These are phyloP conservation scores for Callyntrura guangdongensis DNA, from an alignment of 2,888 invertebrate species.

Conservation along the genomic window DNA sequence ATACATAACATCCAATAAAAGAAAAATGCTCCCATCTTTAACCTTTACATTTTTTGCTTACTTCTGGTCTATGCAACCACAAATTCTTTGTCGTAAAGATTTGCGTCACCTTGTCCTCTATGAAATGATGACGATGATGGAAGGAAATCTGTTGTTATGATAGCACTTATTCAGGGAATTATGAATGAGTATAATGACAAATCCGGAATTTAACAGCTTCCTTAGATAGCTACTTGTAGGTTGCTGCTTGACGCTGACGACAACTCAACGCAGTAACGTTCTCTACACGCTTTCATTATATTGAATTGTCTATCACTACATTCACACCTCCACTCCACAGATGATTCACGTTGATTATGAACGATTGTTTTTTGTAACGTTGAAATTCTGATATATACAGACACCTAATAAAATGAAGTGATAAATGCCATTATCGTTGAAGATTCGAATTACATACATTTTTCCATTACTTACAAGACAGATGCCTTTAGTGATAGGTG, in stretches of 20 bases:
- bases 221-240: background rate
- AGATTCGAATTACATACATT: too few relatives aligned
- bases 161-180: slow-evolving; percentile 40
- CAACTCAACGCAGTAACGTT: background rate
- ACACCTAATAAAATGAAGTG: background rate
- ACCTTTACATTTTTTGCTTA: slow-evolving; percentile 68
- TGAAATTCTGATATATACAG: background rate
- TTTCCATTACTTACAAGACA: background rate
- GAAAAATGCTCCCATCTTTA: slow-evolving; percentile 63
- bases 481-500: background rate
- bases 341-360: slow-evolving; percentile 22
- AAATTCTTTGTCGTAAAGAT: slow-evolving; percentile 65
- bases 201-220: slow-evolving; percentile 73
- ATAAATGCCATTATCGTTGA: background rate
- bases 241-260: background rate
- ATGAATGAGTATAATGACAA: slow-evolving; percentile 71
- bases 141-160: slow-evolving; percentile 72
- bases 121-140: slow-evolving; percentile 63
- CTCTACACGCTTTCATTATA: background rate
- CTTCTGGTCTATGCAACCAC: slow-evolving; percentile 62
- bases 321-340: background rate
- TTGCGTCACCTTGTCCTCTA: slow-evolving; percentile 77
- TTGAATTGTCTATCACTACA: background rate
- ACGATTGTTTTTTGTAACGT: slow-evolving; percentile 21
- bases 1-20: slow-evolving; percentile 24